These are phyloP conservation scores for Aricia artaxerxes DNA, from an alignment of 2,888 invertebrate genomes.

Conservation along the genomic window DNA sequence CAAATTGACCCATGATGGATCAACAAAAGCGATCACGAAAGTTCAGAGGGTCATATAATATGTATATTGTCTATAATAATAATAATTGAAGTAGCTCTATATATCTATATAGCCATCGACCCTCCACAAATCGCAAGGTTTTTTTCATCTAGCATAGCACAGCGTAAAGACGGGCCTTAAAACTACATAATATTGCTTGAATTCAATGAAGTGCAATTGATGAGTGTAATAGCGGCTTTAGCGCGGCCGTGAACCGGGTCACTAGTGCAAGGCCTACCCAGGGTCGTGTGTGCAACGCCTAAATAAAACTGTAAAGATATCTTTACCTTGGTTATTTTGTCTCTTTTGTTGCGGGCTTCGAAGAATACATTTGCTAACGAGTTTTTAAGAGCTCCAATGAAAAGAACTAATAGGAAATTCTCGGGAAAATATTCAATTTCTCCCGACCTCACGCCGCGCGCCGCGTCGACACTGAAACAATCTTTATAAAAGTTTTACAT, in stretches of 20 bases:
- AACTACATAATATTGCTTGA: background rate
- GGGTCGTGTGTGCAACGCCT: slow-evolving; percentile 31
- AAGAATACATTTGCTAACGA: slow-evolving; percentile 22
- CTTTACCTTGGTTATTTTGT: slow-evolving; percentile 28
- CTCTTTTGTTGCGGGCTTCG: slow-evolving; percentile 2
- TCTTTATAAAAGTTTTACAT: background rate
- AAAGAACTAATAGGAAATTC: slow-evolving; percentile 17
- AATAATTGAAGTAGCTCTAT: no score
- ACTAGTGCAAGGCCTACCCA: slow-evolving; percentile 54
- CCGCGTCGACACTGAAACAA: background rate
- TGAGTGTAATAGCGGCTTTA: background rate
- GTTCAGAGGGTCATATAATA: background rate
- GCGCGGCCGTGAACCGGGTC: slow-evolving; percentile 57
- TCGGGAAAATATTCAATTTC: background rate
- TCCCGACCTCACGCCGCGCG: background rate
- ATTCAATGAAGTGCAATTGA: background rate
- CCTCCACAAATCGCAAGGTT: background rate
- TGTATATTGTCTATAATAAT: no score
- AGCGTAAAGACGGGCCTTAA: background rate
- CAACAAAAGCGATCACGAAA: background rate
- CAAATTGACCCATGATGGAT: background rate
- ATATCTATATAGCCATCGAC: no score
- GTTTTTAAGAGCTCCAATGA: slow-evolving; percentile 16
- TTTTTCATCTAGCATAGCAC: background rate
- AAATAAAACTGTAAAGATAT: slow-evolving; percentile 27